Conservation (phyloP, 2,888 invertebrate species). For the Polylopha cassiicola region DNA sequence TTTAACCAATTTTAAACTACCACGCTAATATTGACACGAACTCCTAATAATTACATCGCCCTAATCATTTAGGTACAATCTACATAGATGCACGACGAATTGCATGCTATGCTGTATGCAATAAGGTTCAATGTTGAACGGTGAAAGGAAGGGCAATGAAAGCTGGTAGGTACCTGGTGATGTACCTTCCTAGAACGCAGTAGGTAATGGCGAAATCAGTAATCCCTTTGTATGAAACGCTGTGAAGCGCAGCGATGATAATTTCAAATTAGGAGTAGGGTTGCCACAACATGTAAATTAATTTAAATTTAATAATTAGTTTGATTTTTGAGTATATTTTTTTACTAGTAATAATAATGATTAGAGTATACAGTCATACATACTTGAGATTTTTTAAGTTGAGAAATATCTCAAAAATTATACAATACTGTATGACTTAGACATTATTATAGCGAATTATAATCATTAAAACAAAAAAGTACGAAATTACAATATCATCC, state of each 20-base stretch:
- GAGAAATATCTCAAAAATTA: too few species aligned
- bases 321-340: too few species aligned
- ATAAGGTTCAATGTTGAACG: constrained; percentile 29
- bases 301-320: constrained; percentile 17
- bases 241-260: constrained; percentile 64
- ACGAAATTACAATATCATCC: too few species aligned
- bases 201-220: constrained; percentile 58
- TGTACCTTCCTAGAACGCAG: constrained; percentile 68
- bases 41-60: constrained; percentile 38
- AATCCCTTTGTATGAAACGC: constrained; percentile 67
- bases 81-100: too few species aligned
- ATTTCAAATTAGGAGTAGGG: constrained; percentile 50
- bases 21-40: constrained; percentile 47
- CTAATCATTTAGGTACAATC: constrained; percentile 25
- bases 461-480: too few species aligned
- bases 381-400: too few species aligned
- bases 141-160: constrained; percentile 39
- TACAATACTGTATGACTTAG: too few species aligned
- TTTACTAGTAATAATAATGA: too few species aligned
- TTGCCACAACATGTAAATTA: constrained; percentile 32
- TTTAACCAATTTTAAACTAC: constrained; percentile 35
- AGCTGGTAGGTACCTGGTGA: constrained; percentile 58
- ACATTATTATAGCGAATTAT: too few species aligned
- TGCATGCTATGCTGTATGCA: too few species aligned
- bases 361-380: too few species aligned